Evolutionary conservation across 2,113 vertebrate genomes (phyloP).

Genomic region (Psettodes erumei): DNA sequence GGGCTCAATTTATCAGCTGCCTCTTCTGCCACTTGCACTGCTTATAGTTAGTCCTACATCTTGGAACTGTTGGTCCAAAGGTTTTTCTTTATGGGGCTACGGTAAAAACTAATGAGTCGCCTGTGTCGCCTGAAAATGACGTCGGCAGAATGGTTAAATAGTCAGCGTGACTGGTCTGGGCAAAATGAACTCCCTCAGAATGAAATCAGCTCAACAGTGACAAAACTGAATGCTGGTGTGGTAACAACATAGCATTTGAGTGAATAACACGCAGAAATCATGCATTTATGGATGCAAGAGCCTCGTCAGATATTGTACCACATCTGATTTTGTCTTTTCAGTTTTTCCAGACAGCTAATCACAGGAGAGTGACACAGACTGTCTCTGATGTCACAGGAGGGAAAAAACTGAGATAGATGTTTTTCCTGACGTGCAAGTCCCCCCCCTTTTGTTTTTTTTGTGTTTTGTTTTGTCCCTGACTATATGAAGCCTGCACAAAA

Average conservation of each 20-base stretch:
- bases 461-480: slow-evolving; percentile 34
- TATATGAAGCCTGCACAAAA: slow-evolving; percentile 51
- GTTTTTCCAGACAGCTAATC: slow-evolving; percentile 20
- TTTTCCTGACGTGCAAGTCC: slow-evolving; percentile 40
- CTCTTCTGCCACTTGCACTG: slow-evolving; percentile 16
- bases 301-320: slow-evolving; percentile 27
- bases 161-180: background rate
- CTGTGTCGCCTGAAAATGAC: slow-evolving; percentile 14
- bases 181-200: slow-evolving; percentile 1
- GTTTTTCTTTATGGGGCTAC: background rate
- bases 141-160: slow-evolving; percentile 2
- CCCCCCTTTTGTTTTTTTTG: slow-evolving; percentile 19
- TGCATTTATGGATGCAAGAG: slow-evolving; percentile 29
- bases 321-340: slow-evolving; percentile 11
- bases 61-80: slow-evolving; percentile 8
- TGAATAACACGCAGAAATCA: slow-evolving; percentile 21
- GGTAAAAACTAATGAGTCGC: background rate
- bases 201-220: slow-evolving; percentile 13
- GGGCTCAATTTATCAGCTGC: slow-evolving; percentile 44
- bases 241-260: slow-evolving; percentile 33
- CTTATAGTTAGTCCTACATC: background rate
- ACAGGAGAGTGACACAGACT: slow-evolving; percentile 1
- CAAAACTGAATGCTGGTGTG: slow-evolving; percentile 1
- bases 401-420: slow-evolving; percentile 21
- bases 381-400: slow-evolving; percentile 44